A percentile compares a stretch with the other conserved stretches of the same genome.
phyloP scores from a whole-genome alignment of 2,888 invertebrate species.

The Eupithecia dodoneata region DNA sequence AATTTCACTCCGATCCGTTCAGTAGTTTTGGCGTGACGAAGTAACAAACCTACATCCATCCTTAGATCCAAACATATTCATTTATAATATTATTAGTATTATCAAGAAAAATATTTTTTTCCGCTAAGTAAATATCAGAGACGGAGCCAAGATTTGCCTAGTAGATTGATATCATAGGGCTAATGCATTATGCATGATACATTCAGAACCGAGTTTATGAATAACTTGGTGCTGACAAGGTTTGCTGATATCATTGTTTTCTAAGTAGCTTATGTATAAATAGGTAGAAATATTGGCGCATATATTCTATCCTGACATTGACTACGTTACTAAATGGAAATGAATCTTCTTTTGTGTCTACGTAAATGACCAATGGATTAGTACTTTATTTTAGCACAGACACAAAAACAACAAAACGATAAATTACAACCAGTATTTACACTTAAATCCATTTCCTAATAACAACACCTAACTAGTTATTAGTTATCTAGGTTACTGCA shows the following conservation, averaged over 20 bases:
- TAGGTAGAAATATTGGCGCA: background rate
- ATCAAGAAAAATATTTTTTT: background rate
- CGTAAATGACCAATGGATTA: no score
- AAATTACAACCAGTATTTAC: no score
- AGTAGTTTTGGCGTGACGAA: no score
- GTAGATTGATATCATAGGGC: slow-evolving; percentile 58
- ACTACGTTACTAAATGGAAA: background rate
- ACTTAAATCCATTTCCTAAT: no score
- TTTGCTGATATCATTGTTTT: slow-evolving; percentile 50
- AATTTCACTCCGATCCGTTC: no score
- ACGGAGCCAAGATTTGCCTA: slow-evolving; percentile 31
- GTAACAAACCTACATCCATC: no score
- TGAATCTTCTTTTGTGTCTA: background rate
- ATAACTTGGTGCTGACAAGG: slow-evolving; percentile 52
- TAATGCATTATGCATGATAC: slow-evolving; percentile 55
- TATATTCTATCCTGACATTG: background rate
- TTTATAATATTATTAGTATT: background rate
- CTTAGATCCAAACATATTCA: no score
- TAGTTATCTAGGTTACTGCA: background rate
- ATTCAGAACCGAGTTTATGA: slow-evolving; percentile 50
- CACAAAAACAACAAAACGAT: no score
- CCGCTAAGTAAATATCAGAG: background rate
- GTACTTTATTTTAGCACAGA: no score
- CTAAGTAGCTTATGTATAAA: background rate
- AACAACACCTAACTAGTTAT: no score